phyloP scores from a whole-genome alignment of 1,140 invertebrate species.

The Xylocopa sonorina region DNA sequence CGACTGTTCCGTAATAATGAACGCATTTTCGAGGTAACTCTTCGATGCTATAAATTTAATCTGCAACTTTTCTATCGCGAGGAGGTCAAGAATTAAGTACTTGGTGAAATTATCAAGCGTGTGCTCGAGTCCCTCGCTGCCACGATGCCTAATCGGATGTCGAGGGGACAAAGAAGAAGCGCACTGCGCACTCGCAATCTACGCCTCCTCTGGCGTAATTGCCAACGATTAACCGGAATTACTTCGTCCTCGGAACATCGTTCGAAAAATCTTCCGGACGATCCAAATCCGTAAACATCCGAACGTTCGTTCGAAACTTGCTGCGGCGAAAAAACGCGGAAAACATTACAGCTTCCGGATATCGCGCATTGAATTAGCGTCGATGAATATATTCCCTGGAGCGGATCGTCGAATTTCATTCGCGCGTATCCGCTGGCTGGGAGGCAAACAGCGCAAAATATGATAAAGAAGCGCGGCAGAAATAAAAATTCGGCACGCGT shows the following conservation, averaged over 20 bases:
- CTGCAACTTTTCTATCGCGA: no score
- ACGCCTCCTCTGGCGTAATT: constrained; percentile 37
- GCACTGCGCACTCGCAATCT: constrained; percentile 66
- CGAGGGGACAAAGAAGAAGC: constrained; percentile 58
- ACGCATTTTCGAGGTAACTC: no score
- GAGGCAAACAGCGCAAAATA: constrained; percentile 22
- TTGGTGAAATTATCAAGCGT: constrained; percentile 27
- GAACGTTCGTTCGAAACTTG: not conserved
- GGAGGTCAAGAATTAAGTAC: no score
- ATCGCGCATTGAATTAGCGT: constrained; percentile 13
- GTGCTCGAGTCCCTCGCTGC: constrained; percentile 55
- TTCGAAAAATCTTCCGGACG: no score
- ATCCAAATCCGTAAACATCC: not conserved
- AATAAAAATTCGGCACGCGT: constrained; percentile 23
- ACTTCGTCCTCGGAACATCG: not conserved
- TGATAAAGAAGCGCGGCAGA: constrained; percentile 14
- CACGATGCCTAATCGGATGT: constrained; percentile 53
- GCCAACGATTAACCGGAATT: constrained; percentile 11
- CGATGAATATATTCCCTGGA: constrained; percentile 18
- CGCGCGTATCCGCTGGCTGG: constrained; percentile 6
- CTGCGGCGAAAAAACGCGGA: no score
- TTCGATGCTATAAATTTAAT: no score
- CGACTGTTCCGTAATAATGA: no score
- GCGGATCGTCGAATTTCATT: constrained; percentile 39
- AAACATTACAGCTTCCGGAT: not conserved